Base-by-base conservation (phyloP, 2,797 vertebrate species). In the Sphaeramia orbicularis region DNA sequence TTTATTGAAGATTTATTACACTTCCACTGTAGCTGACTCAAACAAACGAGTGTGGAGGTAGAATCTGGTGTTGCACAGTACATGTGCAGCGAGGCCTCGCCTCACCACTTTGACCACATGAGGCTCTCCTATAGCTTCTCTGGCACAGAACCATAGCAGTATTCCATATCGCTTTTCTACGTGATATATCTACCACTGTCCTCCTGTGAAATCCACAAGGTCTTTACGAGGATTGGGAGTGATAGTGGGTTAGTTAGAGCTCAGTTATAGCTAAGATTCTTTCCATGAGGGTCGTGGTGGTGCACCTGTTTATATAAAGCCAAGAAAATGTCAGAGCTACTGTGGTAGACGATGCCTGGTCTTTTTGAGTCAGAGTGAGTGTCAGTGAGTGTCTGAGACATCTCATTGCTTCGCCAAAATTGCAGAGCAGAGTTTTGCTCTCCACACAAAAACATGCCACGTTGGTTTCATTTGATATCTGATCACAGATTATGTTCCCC, bases 401-500 rank as follows among this genome's bases (percentile, higher is more conserved):
- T 90, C 83, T 86, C 82, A 81, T 82, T 84, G 75, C 80, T 75
- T 78, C 12, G 78, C 87, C 86, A 89, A 89, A 89, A 89, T 86
- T 90, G 82, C 80, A 85, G 80, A 89, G 83, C 27, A 32, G 82
- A 81, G 84, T 83, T 83, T 77, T 70, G 49, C 71, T 84, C 81
- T 83, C 76, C 82, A 73, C 86, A 81, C 70, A 56, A 84, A 87
- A 89, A 86, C 84, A 89, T 70, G 76, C 82, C 80, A 79, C 59
- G 73, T 77, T 78, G 83, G 85, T 85, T 91, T 86, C 78, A 86
- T 89, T 84, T 88, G 86, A 88, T 89, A 91, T 91, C 81, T 81
- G 87, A 91, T 91, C 84, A 87, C 88, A 86, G 82, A 91, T 91
- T 87, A 90, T 85, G 80, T 76, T 90, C 81, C 87, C 79, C 51